Percentiles rank a stretch among this genome's conserved stretches.
These are phyloP conservation scores for Columba janthina DNA, from an alignment of 2,113 vertebrate genomes.

Conservation along the genomic window DNA sequence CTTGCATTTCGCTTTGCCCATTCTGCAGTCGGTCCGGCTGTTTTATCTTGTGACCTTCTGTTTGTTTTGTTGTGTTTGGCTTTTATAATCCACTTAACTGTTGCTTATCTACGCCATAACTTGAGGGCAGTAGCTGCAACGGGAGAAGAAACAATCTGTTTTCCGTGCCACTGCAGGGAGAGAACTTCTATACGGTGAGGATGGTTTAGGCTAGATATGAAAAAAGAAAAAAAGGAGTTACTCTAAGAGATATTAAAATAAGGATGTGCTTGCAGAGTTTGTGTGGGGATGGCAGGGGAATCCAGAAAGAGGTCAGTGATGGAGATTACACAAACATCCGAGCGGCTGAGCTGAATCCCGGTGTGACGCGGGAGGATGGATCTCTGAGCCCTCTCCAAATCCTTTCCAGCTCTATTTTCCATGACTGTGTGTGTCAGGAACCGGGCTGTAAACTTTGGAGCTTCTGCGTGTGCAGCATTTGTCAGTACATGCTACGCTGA, in stretches of 20 bases:
- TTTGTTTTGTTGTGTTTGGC: neutral
- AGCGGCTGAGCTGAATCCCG: neutral
- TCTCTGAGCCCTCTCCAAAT: neutral
- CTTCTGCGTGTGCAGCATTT: neutral
- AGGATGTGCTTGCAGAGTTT: neutral
- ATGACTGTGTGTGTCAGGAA: neutral
- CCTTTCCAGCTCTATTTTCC: neutral
- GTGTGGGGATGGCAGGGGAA: neutral
- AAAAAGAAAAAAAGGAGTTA: neutral
- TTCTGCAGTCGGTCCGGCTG: neutral
- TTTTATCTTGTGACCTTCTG: slow-evolving; percentile 5
- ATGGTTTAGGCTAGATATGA: neutral
- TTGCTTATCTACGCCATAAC: neutral
- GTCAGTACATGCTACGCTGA: neutral
- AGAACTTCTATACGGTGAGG: accelerated
- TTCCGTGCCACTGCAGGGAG: neutral
- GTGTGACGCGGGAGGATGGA: neutral
- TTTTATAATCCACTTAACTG: slow-evolving; percentile 17
- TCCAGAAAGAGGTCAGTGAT: neutral
- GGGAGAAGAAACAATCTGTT: neutral
- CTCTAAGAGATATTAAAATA: neutral
- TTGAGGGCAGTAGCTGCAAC: neutral
- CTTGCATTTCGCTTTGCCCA: accelerated
- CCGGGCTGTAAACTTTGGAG: neutral
- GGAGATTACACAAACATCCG: neutral